Percentiles rank a stretch among this genome's conserved stretches.
phyloP scores from a whole-genome alignment of 2,888 invertebrate species.

The Himalopsyche tibetana region DNA sequence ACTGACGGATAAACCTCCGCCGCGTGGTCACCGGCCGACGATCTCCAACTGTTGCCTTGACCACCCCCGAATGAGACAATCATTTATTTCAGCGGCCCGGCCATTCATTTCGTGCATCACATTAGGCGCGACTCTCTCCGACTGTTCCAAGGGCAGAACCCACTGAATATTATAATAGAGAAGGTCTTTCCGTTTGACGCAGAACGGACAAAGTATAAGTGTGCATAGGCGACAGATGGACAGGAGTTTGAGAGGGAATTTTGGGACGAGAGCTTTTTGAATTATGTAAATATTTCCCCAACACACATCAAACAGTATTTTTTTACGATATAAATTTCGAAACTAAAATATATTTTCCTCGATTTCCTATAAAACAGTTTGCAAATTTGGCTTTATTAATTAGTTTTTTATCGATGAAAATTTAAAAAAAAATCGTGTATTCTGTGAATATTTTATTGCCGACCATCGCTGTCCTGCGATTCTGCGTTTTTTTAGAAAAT shows the following conservation, averaged over 20 bases:
- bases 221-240: neutral
- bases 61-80: neutral
- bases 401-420: no score
- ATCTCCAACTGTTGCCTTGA: constrained; percentile 15
- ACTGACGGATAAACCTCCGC: no score
- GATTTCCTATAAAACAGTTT: no score
- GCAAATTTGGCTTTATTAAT: no score
- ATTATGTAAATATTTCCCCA: neutral
- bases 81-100: neutral
- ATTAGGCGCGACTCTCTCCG: constrained; percentile 2
- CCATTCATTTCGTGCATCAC: constrained; percentile 9
- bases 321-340: no score
- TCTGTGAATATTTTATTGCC: no score
- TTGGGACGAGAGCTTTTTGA: neutral
- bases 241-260: neutral
- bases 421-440: no score
- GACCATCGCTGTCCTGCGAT: no score
- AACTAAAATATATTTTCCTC: no score
- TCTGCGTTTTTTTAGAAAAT: no score
- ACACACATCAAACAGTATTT: no score
- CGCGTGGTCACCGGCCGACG: no score
- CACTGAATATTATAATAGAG: constrained; percentile 26
- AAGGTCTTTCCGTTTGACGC: neutral
- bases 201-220: neutral
- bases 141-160: neutral